These are phyloP conservation scores for Idaea dimidiata DNA, from an alignment of 2,888 invertebrate genomes.

Conservation along the genomic window DNA sequence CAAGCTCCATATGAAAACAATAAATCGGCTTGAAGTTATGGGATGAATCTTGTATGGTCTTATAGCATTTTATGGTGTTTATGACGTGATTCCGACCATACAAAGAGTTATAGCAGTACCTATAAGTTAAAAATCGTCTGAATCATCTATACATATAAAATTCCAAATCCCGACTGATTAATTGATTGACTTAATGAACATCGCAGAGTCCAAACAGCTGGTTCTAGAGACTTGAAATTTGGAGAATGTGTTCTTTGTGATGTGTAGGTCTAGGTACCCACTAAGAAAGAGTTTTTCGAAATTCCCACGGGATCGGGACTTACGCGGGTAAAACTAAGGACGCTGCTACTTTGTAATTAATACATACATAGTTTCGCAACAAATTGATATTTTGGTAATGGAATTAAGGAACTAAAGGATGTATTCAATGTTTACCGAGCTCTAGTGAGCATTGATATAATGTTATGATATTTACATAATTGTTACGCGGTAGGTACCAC, in stretches of 20 bases:
- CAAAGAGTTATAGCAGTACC: background rate
- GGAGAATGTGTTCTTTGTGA: no score
- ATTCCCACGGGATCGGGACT: no score
- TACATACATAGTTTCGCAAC: background rate
- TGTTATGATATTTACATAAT: constrained; percentile 31
- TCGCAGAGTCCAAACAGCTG: no score
- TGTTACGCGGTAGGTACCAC: constrained; percentile 22
- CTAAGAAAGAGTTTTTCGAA: no score
- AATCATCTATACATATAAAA: no score
- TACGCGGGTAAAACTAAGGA: no score
- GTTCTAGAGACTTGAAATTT: no score
- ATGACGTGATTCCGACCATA: background rate
- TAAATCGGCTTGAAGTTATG: background rate
- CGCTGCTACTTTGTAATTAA: no score
- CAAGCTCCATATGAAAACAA: background rate
- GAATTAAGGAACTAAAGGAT: constrained; percentile 5
- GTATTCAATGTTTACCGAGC: background rate
- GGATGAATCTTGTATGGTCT: background rate
- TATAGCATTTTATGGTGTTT: background rate
- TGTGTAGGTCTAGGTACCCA: no score
- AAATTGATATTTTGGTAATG: constrained; percentile 4
- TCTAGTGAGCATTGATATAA: constrained; percentile 9
- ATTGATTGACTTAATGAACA: no score
- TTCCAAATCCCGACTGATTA: no score
- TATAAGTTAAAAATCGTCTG: background rate